A percentile compares a stretch with the other conserved stretches of the same genome.
Conservation (phyloP, 2,113 vertebrate species). For the Ciconia stormi region DNA sequence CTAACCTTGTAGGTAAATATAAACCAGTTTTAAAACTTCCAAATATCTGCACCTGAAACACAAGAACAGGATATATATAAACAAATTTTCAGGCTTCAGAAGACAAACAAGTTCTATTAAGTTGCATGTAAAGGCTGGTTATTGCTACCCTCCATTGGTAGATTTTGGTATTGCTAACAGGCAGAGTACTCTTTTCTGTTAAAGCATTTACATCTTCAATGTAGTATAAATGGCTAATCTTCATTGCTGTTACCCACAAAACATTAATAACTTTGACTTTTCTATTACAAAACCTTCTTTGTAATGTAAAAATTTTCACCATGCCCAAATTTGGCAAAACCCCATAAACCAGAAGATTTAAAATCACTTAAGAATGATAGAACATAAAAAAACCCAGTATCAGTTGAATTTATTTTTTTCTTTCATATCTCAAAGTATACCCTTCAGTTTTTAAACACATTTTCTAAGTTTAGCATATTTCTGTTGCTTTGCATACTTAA, state of each 20-base stretch:
- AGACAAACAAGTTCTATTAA: neutral
- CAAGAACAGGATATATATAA: conserved; percentile 4
- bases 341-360: neutral
- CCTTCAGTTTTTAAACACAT: neutral
- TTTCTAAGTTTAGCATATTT: neutral
- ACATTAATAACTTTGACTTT: neutral
- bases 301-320: neutral
- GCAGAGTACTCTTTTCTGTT: neutral
- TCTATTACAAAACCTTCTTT: neutral
- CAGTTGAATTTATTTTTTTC: neutral
- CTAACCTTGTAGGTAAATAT: conserved; percentile 94
- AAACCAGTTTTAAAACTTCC: conserved; percentile 95
- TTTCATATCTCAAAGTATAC: neutral
- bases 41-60: conserved; percentile 91
- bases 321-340: neutral
- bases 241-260: neutral
- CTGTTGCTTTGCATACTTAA: neutral
- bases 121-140: neutral
- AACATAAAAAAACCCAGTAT: neutral
- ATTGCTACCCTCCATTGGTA: conserved; percentile 69
- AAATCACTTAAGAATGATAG: neutral
- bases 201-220: neutral
- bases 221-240: neutral
- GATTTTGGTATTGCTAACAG: conserved; percentile 16
- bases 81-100: neutral